These are phyloP conservation scores for Tribolium castaneum DNA, from an alignment of 1,140 invertebrate species.

Conservation along the genomic window DNA sequence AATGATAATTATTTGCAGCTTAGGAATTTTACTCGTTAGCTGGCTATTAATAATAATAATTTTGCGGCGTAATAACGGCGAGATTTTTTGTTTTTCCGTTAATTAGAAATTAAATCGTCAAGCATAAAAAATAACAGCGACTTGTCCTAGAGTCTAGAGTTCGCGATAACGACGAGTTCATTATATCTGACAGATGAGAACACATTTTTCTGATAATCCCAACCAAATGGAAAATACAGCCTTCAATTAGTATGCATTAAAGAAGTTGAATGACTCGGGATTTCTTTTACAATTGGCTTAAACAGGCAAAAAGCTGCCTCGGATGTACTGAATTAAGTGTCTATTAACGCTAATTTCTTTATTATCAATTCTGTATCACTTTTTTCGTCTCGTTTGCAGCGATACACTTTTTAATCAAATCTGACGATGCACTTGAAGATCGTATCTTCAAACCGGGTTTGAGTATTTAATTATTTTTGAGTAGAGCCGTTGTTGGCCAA, in stretches of 20 bases:
- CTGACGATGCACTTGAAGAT: neutral
- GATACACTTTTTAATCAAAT: neutral
- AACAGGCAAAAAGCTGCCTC: neutral
- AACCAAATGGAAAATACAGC: neutral
- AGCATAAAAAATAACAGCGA: too few relatives aligned
- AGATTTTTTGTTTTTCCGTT: neutral
- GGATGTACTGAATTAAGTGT: slow-evolving; percentile 4
- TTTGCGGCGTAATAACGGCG: neutral
- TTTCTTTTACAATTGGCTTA: slow-evolving; percentile 4
- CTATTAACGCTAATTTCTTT: slow-evolving; percentile 10
- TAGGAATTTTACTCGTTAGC: neutral
- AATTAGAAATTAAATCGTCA: neutral
- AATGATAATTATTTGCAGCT: slow-evolving; percentile 9
- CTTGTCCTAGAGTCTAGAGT: too few relatives aligned
- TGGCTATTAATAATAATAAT: neutral
- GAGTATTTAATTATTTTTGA: neutral
- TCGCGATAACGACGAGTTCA: too few relatives aligned
- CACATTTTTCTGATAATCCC: neutral
- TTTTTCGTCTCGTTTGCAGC: neutral
- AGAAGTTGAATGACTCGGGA: neutral
- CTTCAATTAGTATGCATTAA: slow-evolving; percentile 13
- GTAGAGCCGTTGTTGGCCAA: neutral
- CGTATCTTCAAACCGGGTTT: neutral
- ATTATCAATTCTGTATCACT: neutral
- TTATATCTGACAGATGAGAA: neutral